These are phyloP conservation scores for Arvicanthis niloticus DNA, from an alignment of 2,113 vertebrate genomes.

Conservation along the genomic window DNA sequence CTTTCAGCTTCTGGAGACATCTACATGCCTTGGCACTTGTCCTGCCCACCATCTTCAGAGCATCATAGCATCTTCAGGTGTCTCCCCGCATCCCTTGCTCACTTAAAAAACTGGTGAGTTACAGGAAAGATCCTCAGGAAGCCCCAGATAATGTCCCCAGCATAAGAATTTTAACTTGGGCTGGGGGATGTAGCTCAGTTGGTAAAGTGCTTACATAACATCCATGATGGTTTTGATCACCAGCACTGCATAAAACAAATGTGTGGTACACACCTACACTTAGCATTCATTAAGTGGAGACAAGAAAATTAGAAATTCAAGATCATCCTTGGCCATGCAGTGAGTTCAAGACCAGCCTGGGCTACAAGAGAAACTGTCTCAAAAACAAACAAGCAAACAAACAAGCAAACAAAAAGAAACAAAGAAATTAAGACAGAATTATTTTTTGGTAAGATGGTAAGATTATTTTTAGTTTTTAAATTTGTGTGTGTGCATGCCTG, in stretches of 20 bases:
- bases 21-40: accelerated
- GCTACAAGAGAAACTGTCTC: neutral
- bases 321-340: neutral
- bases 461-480: neutral
- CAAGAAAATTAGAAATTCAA: neutral
- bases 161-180: too few relatives aligned
- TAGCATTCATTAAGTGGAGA: neutral
- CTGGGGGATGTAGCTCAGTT: neutral
- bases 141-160: neutral
- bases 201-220: neutral
- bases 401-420: neutral
- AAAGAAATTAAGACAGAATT: neutral
- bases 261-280: neutral
- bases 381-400: neutral
- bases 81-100: neutral
- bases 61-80: accelerated
- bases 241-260: neutral
- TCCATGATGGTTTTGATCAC: neutral
- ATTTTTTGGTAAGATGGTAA: neutral
- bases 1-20: neutral
- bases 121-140: too few relatives aligned
- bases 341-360: neutral
- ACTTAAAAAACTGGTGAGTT: neutral
- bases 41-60: neutral
- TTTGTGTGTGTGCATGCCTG: neutral